Evolutionary conservation across 2,888 invertebrate genomes (phyloP), one percentile per base, ranked within the genome.

Genomic region (Crioceris asparagi): DNA sequence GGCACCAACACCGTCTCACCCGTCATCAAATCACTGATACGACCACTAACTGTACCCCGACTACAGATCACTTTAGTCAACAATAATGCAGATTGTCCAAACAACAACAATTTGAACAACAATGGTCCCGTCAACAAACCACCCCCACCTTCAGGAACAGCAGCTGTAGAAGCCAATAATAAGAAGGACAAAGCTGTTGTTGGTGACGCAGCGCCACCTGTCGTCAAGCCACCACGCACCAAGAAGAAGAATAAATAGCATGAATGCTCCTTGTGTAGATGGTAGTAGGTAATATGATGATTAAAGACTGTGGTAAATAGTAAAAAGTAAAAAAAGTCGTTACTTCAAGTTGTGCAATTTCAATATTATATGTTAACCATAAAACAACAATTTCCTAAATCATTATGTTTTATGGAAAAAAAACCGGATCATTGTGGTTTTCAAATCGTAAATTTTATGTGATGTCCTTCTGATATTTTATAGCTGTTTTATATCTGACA

Each of bases 11-110:
- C 49, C 11, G 63, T 68, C 2, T 67, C 72, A n/a, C 70, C 72
- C 3, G 66, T 70, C 33, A 71, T 73, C 30, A 73, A 72, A 51
- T 72, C 71, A 32, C 63, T 74, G 12, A 66, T 72, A 21, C 61
- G 72, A 31, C 75, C 74, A 2, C 56, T 74, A 27, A 71, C 70
- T 32, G 72, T 74, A 19, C 75, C 74, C 21, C 67, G 70, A 36
- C 60, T 75, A 17, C 68, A 69, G 45, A 66, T 69, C 32, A 66
- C 65, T 3, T 50, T 66, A 18, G 65, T 56, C 21, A 60, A 59
- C 46, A 61, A 57, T 46, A 57, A 61, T 40, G 59, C 54, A 21
- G 61, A 61, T 30, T 41, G 46, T 32, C 39, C 42, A 19, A 49
- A 46, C 35, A 47, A 46, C 30, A 44, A 44, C 36, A 33, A 37